Conservation (phyloP, 2,797 vertebrate genomes). For the Hybognathus amarus region DNA sequence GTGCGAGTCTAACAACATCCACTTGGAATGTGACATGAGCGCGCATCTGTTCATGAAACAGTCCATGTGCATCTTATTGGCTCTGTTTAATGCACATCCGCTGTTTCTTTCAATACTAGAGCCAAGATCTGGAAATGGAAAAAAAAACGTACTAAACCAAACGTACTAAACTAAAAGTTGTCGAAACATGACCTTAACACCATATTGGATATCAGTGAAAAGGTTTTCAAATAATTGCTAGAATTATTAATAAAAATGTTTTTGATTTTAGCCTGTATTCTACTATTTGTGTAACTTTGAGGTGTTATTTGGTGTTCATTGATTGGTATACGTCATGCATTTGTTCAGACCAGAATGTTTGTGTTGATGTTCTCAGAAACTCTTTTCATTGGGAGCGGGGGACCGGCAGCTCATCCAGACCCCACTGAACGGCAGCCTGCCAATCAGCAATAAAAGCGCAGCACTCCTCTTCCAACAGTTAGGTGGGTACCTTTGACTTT, state of each 20-base stretch:
- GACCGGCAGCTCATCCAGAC: constrained; percentile 97
- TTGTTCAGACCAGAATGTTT: background rate
- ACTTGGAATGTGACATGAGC: constrained; percentile 47
- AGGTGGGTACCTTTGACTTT: constrained; percentile 79
- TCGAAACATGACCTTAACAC: background rate
- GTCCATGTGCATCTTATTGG: constrained; percentile 11
- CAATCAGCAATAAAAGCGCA: constrained; percentile 92
- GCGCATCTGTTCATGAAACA: background rate
- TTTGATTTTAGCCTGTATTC: background rate
- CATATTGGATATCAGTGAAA: background rate
- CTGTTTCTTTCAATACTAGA: background rate
- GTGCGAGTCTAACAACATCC: constrained; percentile 44
- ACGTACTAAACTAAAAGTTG: no score
- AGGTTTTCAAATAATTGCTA: background rate
- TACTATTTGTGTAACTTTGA: no score
- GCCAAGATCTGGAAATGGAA: background rate
- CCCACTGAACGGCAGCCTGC: constrained; percentile 89
- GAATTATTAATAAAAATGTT: background rate
- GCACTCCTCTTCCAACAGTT: constrained; percentile 97
- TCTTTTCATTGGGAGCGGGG: constrained; percentile 96
- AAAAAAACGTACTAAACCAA: background rate
- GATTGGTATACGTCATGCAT: background rate
- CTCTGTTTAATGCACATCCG: background rate
- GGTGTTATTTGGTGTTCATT: background rate
- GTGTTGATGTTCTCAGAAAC: constrained; percentile 80